Base-by-base conservation (phyloP, 2,113 vertebrate genomes). In the Entomyzon cyanotis region DNA sequence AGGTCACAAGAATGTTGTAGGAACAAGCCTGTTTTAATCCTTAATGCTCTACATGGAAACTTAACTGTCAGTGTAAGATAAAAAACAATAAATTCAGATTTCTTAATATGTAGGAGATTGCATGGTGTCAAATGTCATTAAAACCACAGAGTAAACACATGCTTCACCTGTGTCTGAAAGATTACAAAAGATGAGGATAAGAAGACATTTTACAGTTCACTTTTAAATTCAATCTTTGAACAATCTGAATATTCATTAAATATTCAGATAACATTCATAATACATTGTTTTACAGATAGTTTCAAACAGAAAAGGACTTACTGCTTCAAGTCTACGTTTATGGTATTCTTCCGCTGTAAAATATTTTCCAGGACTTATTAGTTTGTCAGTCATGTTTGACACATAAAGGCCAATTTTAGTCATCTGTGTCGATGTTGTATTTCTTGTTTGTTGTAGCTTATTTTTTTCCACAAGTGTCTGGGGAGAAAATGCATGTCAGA, bases 351-450 rank as follows among this genome's bases (percentile, higher is more conserved):
- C 98, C 0, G 99, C 99, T 67, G 99, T 98, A 67, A 98, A 31
- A 94, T 99, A 99, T 24, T 22, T 84, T 56, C 98, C 96, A 17
- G 99, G 98, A 74, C 49, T 82, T 77, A 99, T 15, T 74, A 99
- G 84, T 94, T 96, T 99, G 97, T 99, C 99, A 25, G 96, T 97
- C 58, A 92, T 47, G 65, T 98, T 98, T 96, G 99, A 98, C 37
- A 99, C 94, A 94, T 99, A 99, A 73, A 99, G 98, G 95, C 99
- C 98, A 79, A 98, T 97, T 88, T 98, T 98, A 74, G 98, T 98
- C 98, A 99, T 99, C 98, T 99, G 99, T 68, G 99, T 99, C 12
- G 98, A 98, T 64, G 96, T 97, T 74, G 91, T 97, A 89, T 97
- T 98, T 20, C 77, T 42, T 86, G 98, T 99, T 96, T 99, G 99